These are phyloP conservation scores for Calliphora vomitoria DNA, from an alignment of 2,888 invertebrate species.

Conservation along the genomic window DNA sequence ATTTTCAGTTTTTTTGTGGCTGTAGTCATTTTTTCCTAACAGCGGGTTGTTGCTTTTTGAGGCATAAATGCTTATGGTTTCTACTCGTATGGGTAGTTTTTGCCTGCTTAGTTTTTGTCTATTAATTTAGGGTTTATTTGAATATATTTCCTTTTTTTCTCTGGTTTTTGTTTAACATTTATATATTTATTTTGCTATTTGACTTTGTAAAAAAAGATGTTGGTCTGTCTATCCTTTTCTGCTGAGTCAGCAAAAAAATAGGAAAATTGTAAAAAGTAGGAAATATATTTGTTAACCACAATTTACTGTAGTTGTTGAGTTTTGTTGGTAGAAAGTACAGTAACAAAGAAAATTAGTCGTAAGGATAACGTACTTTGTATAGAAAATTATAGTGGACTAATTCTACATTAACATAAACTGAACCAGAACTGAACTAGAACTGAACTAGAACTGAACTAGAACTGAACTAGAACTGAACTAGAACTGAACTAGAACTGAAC, in stretches of 20 bases:
- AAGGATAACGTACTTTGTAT: too few species aligned
- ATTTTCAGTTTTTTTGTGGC: slow-evolving; percentile 6
- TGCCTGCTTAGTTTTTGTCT: slow-evolving; percentile 53
- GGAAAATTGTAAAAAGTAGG: slow-evolving; percentile 12
- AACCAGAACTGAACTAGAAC: too few species aligned
- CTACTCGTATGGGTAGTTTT: slow-evolving; percentile 67
- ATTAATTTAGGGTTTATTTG: slow-evolving; percentile 71
- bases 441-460: too few species aligned
- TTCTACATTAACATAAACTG: too few species aligned
- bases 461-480: too few species aligned
- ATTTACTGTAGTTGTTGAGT: slow-evolving; percentile 37
- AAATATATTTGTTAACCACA: slow-evolving; percentile 64
- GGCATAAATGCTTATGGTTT: slow-evolving; percentile 30
- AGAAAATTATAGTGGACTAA: too few species aligned
- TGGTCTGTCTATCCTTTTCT: slow-evolving; percentile 54
- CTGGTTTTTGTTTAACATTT: slow-evolving; percentile 38
- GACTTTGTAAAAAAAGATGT: slow-evolving; percentile 69
- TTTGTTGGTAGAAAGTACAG: slow-evolving; percentile 49
- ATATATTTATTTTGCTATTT: slow-evolving; percentile 70
- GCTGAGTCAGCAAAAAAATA: slow-evolving; percentile 71
- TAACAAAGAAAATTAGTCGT: not conserved
- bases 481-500: too few species aligned
- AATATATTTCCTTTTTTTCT: slow-evolving; percentile 32
- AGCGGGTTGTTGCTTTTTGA: slow-evolving; percentile 55
- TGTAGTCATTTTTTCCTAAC: slow-evolving; percentile 13